Conservation (phyloP, 2,113 vertebrate species). For the Himantopus leucocephalus region DNA sequence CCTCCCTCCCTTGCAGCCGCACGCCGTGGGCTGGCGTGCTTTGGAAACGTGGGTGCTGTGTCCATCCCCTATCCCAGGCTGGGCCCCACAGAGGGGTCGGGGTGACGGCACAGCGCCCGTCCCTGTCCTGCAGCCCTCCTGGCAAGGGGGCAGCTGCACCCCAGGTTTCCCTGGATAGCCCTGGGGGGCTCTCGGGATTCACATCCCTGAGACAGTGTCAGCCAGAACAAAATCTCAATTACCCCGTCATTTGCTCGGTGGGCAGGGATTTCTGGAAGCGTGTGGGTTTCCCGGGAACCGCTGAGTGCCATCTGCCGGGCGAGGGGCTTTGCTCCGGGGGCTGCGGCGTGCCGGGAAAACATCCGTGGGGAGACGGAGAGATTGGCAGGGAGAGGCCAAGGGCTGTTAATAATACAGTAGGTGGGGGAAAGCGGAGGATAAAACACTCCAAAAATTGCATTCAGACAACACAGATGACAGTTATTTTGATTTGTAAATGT, state of each 20-base stretch:
- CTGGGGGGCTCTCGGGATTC: neutral
- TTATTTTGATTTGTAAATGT: slow-evolving; percentile 75
- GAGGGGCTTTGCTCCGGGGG: neutral
- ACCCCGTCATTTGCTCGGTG: accelerated
- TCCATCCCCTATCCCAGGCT: neutral
- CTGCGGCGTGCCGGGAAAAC: neutral
- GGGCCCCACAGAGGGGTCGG: neutral
- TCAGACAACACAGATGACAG: slow-evolving; percentile 61
- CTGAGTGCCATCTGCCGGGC: slow-evolving; percentile 49
- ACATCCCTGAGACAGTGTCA: neutral
- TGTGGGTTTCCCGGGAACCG: neutral
- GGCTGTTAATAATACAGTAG: slow-evolving; percentile 48
- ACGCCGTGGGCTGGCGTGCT: accelerated
- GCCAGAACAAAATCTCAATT: neutral
- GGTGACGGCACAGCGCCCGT: neutral
- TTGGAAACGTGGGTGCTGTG: neutral
- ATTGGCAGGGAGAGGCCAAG: slow-evolving; percentile 10
- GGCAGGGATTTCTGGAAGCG: neutral
- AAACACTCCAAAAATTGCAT: slow-evolving; percentile 47
- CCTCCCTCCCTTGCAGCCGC: neutral
- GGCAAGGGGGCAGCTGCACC: neutral
- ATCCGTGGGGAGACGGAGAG: neutral
- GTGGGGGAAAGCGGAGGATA: slow-evolving; percentile 7
- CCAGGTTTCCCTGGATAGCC: neutral
- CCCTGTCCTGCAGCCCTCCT: neutral